These are phyloP conservation scores for Platypus cylindrus DNA, from an alignment of 2,888 invertebrate genomes.

Conservation along the genomic window DNA sequence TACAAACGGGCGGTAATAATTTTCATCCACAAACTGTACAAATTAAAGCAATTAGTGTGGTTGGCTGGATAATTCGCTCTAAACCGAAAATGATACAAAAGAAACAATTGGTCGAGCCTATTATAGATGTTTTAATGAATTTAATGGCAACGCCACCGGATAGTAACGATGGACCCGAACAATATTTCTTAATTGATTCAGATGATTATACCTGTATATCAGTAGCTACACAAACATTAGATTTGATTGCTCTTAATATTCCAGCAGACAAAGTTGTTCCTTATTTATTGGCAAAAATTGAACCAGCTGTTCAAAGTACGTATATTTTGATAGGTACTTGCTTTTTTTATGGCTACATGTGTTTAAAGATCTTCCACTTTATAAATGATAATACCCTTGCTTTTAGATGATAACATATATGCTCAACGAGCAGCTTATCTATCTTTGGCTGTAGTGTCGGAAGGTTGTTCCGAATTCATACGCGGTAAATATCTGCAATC, in stretches of 20 bases:
- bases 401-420: constrained; percentile 37
- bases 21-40: constrained; percentile 47
- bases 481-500: constrained; percentile 55
- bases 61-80: constrained; percentile 49
- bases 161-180: constrained; percentile 49
- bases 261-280: constrained; percentile 66
- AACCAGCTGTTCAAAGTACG: constrained; percentile 48
- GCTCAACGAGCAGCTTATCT: constrained; percentile 60
- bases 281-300: constrained; percentile 49
- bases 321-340: constrained; percentile 1
- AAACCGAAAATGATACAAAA: constrained; percentile 64
- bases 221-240: constrained; percentile 61
- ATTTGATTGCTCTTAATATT: constrained; percentile 57
- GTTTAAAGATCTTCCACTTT: no score
- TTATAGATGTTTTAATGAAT: constrained; percentile 51
- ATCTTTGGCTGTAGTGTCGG: constrained; percentile 60
- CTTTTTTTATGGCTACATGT: not conserved
- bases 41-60: constrained; percentile 53
- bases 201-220: constrained; percentile 52
- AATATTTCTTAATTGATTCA: constrained; percentile 47
- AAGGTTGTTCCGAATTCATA: constrained; percentile 67
- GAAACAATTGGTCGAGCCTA: constrained; percentile 56
- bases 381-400: not conserved
- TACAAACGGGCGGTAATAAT: constrained; percentile 46
- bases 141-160: constrained; percentile 52